Conservation (phyloP, 2,113 vertebrate genomes). For the Prietella phreatophila region DNA sequence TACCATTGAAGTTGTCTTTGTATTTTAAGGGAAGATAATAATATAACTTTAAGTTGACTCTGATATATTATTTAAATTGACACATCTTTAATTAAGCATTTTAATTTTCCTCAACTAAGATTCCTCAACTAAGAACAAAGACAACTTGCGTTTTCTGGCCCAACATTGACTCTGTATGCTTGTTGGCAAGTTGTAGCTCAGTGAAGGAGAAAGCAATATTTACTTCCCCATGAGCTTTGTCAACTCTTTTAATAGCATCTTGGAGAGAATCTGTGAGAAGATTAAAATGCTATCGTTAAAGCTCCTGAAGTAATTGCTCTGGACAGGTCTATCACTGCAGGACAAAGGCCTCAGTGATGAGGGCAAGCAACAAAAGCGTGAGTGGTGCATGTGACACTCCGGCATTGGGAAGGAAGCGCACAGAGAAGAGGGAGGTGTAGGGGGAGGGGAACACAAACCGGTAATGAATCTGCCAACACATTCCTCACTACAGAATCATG, state of each 20-base stretch:
- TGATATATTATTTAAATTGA: background rate
- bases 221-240: conserved; percentile 28
- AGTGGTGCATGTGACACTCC: conserved; percentile 73
- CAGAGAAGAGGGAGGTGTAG: conserved; percentile 1
- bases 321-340: conserved; percentile 81
- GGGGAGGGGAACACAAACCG: conserved; percentile 55
- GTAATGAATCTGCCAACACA: conserved; percentile 95
- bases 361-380: conserved; percentile 72
- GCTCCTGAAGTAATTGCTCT: conserved; percentile 79
- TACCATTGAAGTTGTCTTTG: background rate
- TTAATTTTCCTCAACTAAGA: background rate
- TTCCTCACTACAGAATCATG: conserved; percentile 50
- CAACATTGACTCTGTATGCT: background rate
- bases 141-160: background rate
- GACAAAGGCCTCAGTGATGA: conserved; percentile 84
- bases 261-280: conserved; percentile 64
- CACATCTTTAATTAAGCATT: background rate
- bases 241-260: conserved; percentile 55
- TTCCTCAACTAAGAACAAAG: background rate
- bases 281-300: conserved; percentile 82
- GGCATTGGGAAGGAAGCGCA: conserved; percentile 74
- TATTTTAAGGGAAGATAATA: background rate
- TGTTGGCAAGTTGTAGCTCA: background rate
- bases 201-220: background rate
- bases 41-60: background rate